Evolutionary conservation across 2,797 vertebrate species (phyloP).

Genomic region (Mormyrus hasselquistii): DNA sequence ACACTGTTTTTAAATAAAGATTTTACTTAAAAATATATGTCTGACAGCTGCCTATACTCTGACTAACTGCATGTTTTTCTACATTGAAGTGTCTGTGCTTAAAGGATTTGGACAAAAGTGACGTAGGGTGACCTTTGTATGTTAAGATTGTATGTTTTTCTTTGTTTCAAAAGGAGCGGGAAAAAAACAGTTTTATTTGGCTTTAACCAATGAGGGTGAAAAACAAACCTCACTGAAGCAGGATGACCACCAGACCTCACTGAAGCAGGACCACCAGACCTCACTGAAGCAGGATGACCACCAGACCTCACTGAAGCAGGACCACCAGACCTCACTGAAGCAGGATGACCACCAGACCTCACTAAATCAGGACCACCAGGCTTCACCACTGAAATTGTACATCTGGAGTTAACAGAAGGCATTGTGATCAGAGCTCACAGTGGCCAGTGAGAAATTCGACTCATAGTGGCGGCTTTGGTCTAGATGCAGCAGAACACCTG

Average conservation of each 20-base stretch:
- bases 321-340: constrained; percentile 29
- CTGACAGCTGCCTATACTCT: constrained; percentile 32
- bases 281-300: constrained; percentile 30
- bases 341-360: constrained; percentile 28
- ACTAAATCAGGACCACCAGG: constrained; percentile 29
- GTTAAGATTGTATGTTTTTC: constrained; percentile 1
- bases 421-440: background rate
- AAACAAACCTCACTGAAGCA: constrained; percentile 31
- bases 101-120: constrained; percentile 33
- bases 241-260: constrained; percentile 33
- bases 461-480: background rate
- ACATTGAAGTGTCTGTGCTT: constrained; percentile 37
- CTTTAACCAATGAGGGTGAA: constrained; percentile 30
- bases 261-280: constrained; percentile 25
- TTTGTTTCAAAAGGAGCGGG: constrained; percentile 36
- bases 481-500: background rate
- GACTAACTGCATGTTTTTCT: constrained; percentile 33
- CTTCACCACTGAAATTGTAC: constrained; percentile 7
- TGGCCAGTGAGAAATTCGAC: background rate
- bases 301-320: constrained; percentile 30
- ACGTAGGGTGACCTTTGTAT: constrained; percentile 21
- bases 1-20: background rate
- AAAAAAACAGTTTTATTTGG: constrained; percentile 47
- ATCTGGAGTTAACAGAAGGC: constrained; percentile 28
- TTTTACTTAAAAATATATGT: background rate